Evolutionary conservation across 1,140 invertebrate species (phyloP), one percentile per base, ranked within the genome.

Genomic region (Drosophila triauraria): DNA sequence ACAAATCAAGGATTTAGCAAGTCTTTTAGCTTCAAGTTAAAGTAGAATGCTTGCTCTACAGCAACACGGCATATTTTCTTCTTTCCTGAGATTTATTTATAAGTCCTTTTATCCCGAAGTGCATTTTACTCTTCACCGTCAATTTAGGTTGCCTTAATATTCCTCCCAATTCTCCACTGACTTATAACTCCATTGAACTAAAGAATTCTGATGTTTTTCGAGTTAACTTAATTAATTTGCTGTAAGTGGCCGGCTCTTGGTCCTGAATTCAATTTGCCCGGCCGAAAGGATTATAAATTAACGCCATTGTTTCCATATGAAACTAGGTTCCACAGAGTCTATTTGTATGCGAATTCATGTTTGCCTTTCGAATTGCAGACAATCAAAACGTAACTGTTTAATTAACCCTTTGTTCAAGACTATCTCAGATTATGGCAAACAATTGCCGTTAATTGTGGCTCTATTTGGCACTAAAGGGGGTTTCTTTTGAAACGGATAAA

Each of bases 371-470:
- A 20, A 42, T 48, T 64, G 56, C 35, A 47, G 35, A 67, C 61
- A 83, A 79, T 70, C 51, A 67, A 38, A 79, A 64, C 50, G 30
- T 38, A 46, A 65, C 60, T 74, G 56, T 38, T 23, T 83, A 80
- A 88, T 88, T 88, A 74, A 64, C 80, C 83, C 63, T 76, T 85
- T 85, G 78, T 86, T 57, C 35, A 20, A 27, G 51, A 46, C 61
- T 47, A 48, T 72, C 47, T 63, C 70, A 65, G 79, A 51, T 70
- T 64, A 78, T 54, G 70, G 44, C 47, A 56, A 71, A 65, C 78
- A 78, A 82, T 86, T 78, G 78, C 35, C 48, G 69, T 64, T 76
- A 78, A 87, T 86, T 88, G 68, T 25, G 35, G 17, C 20, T 44
- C 51, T 75, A 64, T 68, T 71, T 61, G 53, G 50, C 53, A 30